phyloP scores from a whole-genome alignment of 2,888 invertebrate genomes.

The Nomada ferruginata region DNA sequence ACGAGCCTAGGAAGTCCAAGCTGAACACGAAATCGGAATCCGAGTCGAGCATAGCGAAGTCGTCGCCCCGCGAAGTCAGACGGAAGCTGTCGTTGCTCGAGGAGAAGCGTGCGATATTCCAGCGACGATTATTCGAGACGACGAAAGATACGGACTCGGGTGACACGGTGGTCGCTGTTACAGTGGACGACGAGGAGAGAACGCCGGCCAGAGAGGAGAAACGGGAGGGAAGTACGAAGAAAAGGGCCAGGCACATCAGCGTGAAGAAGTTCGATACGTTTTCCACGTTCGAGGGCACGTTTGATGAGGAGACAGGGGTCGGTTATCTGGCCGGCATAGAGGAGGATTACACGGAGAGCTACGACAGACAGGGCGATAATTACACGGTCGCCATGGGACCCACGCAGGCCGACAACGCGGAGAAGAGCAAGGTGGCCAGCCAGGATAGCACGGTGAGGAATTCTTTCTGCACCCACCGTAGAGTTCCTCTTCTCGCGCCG shows the following conservation, averaged over 20 bases:
- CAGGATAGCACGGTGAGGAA: constrained; percentile 78
- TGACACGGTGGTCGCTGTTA: constrained; percentile 75
- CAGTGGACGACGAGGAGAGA: constrained; percentile 63
- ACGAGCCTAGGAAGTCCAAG: constrained; percentile 56
- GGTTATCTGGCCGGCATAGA: constrained; percentile 78
- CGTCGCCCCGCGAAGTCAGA: constrained; percentile 75
- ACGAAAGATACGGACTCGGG: constrained; percentile 72
- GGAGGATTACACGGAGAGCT: constrained; percentile 72
- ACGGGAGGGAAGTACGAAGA: constrained; percentile 41
- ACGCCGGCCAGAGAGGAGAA: background rate
- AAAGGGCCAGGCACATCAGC: constrained; percentile 76
- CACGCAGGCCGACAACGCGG: constrained; percentile 65
- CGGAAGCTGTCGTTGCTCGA: constrained; percentile 77
- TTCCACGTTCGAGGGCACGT: constrained; percentile 80
- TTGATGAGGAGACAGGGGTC: constrained; percentile 78
- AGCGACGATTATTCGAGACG: constrained; percentile 75
- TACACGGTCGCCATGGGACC: constrained; percentile 66
- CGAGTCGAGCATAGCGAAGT: constrained; percentile 67
- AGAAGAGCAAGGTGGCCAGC: constrained; percentile 71
- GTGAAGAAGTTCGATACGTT: constrained; percentile 81
- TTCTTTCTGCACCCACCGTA: background rate
- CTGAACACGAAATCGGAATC: constrained; percentile 73
- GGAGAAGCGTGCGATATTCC: constrained; percentile 80
- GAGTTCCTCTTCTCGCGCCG: background rate
- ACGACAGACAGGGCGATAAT: constrained; percentile 63